These are phyloP conservation scores for Bombyx mandarina DNA, from an alignment of 1,140 invertebrate genomes.

Conservation along the genomic window DNA sequence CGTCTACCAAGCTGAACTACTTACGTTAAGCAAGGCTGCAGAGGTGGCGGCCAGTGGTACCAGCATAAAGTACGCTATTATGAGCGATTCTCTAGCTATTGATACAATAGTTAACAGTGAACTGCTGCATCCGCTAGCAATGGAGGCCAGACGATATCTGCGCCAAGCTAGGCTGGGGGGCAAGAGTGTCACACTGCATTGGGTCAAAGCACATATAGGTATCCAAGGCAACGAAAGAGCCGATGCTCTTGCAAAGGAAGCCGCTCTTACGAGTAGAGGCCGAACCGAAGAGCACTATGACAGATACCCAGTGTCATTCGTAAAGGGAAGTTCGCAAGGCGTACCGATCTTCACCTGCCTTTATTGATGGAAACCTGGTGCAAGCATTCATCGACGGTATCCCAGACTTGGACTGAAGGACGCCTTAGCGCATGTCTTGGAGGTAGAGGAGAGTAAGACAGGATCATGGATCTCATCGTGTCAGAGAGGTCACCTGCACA, in stretches of 20 bases:
- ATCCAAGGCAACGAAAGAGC: not conserved
- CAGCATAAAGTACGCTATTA: not conserved
- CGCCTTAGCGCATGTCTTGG: no score
- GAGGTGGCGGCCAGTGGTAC: not conserved
- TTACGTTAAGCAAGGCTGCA: not conserved
- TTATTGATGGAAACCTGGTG: not conserved
- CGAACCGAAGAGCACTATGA: not conserved
- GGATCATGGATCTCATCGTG: no score
- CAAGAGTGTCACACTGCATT: not conserved
- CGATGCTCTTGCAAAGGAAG: not conserved
- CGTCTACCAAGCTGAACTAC: not conserved
- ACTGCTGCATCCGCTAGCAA: not conserved
- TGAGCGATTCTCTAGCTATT: not conserved
- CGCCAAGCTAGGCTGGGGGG: not conserved
- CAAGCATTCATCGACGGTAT: not conserved
- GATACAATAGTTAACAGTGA: not conserved
- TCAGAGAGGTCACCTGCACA: no score
- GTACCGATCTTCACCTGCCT: not conserved
- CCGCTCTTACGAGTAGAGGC: not conserved
- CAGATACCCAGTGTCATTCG: not conserved
- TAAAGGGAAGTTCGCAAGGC: not conserved
- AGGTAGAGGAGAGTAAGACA: no score
- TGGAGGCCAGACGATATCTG: not conserved
- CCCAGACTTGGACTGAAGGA: no score
- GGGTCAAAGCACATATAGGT: not conserved